Base-by-base conservation (phyloP, 2,888 invertebrate genomes). In the Drosophila phalerata region DNA sequence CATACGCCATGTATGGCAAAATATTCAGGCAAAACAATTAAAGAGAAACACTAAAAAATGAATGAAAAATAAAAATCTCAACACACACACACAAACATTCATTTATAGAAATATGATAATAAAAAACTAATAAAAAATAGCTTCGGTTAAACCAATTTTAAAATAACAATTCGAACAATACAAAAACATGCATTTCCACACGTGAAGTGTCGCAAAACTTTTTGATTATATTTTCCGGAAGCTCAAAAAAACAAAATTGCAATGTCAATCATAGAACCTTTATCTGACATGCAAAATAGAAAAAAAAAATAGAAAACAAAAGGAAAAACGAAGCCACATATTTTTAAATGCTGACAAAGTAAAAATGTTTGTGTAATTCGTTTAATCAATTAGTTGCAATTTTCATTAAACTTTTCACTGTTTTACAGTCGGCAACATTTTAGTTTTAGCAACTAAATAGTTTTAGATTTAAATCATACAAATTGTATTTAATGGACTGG, bases 331-430 rank as follows among this genome's bases (percentile, higher is more conserved):
- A 4, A 37, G 11, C 13, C 28, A n/a, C 22, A 48, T 42, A 42
- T 57, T 42, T 61, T 81, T 64, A 81, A 80, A 78, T 77, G 81
- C 56, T 68, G 37, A 53, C 62, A 57, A 67, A 65, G 58, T 25
- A 38, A 11, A 11, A n/a, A 1, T 2, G 15, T 43, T 37, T 34
- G 38, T 52, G 47, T 64, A 66, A 64, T 55, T 69, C 57, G 61
- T 69, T 77, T 76, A 73, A 74, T 73, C 58, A 64, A 62, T 71
- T 63, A 45, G 60, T 22, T 22, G 3, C 22, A 69, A 69, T 38
- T 68, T 60, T 42, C 53, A 68, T 67, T 77, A 53, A 60, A 61
- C 51, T 55, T 66, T 48, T 53, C 40, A 40, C 34, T 15, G 37
- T 11, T 49, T 43, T 45, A 22, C 22, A 19, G 15, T 8, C 42